Conservation (phyloP, 2,113 vertebrate genomes). For the Tachysurus fulvidraco region DNA sequence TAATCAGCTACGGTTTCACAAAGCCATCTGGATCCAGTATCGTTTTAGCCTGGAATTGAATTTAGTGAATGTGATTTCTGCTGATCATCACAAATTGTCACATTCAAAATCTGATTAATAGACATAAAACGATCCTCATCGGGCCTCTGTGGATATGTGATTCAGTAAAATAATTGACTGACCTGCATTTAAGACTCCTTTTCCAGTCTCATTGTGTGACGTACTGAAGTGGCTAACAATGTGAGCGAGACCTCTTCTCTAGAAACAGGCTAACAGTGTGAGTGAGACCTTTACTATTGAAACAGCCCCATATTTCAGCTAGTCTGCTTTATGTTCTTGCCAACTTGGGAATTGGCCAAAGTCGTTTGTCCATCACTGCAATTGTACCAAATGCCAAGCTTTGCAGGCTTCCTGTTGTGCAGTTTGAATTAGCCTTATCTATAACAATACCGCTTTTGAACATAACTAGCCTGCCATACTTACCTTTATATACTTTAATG, state of each 20-base stretch:
- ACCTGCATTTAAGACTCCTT: neutral
- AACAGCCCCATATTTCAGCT: constrained; percentile 12
- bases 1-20: neutral
- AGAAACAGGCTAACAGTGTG: neutral
- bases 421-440: constrained; percentile 1
- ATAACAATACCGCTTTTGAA: neutral
- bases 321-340: neutral
- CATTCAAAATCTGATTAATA: neutral
- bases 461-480: neutral
- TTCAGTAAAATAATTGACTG: neutral
- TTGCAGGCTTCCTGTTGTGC: neutral
- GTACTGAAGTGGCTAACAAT: neutral
- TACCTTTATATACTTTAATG: neutral
- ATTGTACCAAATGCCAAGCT: constrained; percentile 16
- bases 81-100: neutral
- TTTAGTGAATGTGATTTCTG: neutral
- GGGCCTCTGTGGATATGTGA: neutral
- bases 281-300: constrained; percentile 6
- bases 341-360: constrained; percentile 30
- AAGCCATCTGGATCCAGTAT: neutral
- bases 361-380: neutral
- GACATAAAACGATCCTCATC: constrained; percentile 13
- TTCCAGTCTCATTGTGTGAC: neutral
- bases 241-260: constrained; percentile 1
- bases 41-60: neutral